A percentile compares a stretch with the other conserved stretches of the same genome.
phyloP scores from a whole-genome alignment of 2,888 invertebrate species.

The Tiliacea aurago region DNA sequence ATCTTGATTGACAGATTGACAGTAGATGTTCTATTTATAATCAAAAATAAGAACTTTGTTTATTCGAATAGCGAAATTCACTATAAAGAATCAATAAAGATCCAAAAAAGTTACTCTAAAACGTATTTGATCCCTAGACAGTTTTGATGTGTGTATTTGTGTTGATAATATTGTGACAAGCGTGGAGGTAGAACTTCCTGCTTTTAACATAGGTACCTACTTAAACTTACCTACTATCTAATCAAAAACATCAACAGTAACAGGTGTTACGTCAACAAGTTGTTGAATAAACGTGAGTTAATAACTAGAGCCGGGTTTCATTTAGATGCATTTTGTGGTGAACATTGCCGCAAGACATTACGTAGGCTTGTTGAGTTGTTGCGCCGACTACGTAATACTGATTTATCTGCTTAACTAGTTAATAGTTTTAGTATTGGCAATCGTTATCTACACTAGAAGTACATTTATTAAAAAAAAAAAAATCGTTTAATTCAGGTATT shows the following conservation, averaged over 20 bases:
- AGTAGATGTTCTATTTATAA: too few relatives aligned
- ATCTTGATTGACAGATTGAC: too few relatives aligned
- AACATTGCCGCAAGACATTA: slow-evolving; percentile 46
- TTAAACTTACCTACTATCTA: slow-evolving; percentile 3
- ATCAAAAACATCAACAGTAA: slow-evolving; percentile 20
- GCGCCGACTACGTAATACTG: slow-evolving; percentile 30
- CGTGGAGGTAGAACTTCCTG: background rate
- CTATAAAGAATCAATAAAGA: too few relatives aligned
- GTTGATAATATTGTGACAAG: background rate
- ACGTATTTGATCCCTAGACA: too few relatives aligned
- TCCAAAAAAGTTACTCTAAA: too few relatives aligned
- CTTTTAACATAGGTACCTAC: background rate
- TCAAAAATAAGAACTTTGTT: too few relatives aligned
- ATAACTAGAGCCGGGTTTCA: slow-evolving; percentile 36
- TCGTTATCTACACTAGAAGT: background rate
- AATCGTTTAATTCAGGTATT: too few relatives aligned
- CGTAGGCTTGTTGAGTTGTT: slow-evolving; percentile 27
- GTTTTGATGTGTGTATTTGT: background rate
- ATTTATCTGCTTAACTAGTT: slow-evolving; percentile 31
- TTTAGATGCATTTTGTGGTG: slow-evolving; percentile 54
- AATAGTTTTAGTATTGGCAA: slow-evolving; percentile 12
- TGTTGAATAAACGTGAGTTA: slow-evolving; percentile 49
- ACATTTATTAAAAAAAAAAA: too few relatives aligned
- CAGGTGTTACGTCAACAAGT: slow-evolving; percentile 25
- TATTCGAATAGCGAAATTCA: too few relatives aligned